These are phyloP conservation scores for Drosophila kohkoa DNA, from an alignment of 1,140 invertebrate species.

Conservation along the genomic window DNA sequence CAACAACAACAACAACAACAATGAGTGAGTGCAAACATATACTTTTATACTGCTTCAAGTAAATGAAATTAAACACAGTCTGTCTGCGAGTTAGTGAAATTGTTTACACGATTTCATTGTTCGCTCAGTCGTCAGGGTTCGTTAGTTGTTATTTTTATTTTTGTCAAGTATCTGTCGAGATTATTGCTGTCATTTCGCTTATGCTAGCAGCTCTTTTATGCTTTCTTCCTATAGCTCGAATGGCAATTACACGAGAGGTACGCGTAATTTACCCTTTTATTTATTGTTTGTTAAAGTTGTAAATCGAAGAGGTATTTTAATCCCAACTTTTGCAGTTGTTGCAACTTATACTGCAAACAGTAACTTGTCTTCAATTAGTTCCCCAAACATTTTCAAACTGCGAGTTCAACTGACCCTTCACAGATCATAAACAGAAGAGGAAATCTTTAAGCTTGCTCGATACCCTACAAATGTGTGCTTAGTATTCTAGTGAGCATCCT, in stretches of 20 bases:
- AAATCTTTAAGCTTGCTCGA: not conserved
- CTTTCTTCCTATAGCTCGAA: not conserved
- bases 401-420: conserved; percentile 25
- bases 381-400: conserved; percentile 27
- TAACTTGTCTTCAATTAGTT: conserved; percentile 43
- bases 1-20: conserved; percentile 41
- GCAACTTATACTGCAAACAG: too few relatives aligned
- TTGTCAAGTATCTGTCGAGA: conserved; percentile 4
- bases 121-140: not conserved
- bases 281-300: not conserved
- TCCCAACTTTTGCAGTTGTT: not conserved
- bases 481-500: too few relatives aligned
- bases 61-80: conserved; percentile 43
- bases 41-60: conserved; percentile 31
- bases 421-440: not conserved
- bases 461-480: too few relatives aligned
- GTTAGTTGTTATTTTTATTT: conserved; percentile 1
- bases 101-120: conserved; percentile 12
- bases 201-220: not conserved
- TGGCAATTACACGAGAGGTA: too few relatives aligned
- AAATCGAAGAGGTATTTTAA: not conserved
- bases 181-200: not conserved
- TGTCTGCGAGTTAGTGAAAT: conserved; percentile 4
- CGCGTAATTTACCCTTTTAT: too few relatives aligned
- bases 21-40: conserved; percentile 32